Base-by-base conservation (phyloP, 2,797 vertebrate genomes). In the Cynopterus sphinx region DNA sequence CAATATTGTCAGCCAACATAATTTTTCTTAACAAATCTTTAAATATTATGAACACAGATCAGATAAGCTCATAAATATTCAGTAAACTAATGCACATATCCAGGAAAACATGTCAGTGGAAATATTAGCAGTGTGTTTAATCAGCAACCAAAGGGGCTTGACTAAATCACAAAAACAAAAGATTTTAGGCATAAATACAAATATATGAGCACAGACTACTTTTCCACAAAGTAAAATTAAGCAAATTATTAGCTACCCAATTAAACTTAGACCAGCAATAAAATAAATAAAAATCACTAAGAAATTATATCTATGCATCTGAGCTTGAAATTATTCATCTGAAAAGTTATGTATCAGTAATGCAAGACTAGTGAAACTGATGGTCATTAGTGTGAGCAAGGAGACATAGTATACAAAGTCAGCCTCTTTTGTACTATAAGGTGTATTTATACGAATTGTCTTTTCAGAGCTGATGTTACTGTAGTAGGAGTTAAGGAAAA, bases 81-180 rank as follows among this genome's bases (percentile, higher is more conserved):
- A 96, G 92, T 94, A 96, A 95, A 61, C 46, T 57, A 92, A 84
- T 26, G 74, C 55, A 63, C 22, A 91, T 22, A 95, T 68, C 43
- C 77, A 85, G 81, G 90, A 95, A 98, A 97, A 97, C 17, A 89
- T 96, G 92, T 95, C 96, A 95, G 67, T 96, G 94, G 95, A 97
- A 98, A 97, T 94, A 97, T 96, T 96, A 96, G 31, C 96, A 97
- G 78, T 95, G 81, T 95, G 65, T 97, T 98, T 95, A 96, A 97
- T 96, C 94, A 96, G 87, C 93, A 94, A 75, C 93, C 73, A 93
- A 95, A 94, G 51, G 87, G 97, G 36, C 84, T 97, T 93, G 31
- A 96, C 90, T 92, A 51, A 97, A 96, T 74, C 85, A 97, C 61
- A 94, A 65, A 83, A 97, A 96, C 0, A 79, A 91, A 74, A 96